Percentiles rank a stretch among this genome's conserved stretches.
These are phyloP conservation scores for Falco columbarius DNA, from an alignment of 2,797 vertebrate species.

Conservation along the genomic window DNA sequence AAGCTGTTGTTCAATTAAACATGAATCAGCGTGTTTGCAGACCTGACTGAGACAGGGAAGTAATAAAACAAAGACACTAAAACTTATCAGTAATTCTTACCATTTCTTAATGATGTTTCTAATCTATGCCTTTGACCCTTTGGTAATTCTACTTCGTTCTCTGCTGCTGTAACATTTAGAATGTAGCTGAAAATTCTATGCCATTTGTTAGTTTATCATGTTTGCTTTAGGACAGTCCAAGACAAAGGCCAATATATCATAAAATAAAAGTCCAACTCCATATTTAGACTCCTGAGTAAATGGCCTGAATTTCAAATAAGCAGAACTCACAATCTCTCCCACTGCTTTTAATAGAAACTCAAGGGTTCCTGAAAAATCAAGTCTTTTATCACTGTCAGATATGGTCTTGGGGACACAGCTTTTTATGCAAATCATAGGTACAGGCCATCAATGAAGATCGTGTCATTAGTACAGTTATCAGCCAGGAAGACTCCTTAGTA, in stretches of 20 bases:
- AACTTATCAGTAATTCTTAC: constrained; percentile 20
- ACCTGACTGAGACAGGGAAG: constrained; percentile 18
- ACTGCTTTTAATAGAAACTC: constrained; percentile 5
- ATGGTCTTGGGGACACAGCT: not conserved
- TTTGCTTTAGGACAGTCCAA: not conserved
- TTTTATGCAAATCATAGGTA: not conserved
- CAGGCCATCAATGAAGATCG: not conserved
- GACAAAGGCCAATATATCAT: constrained; percentile 21
- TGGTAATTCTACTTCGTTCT: not conserved
- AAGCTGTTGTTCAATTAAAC: constrained; percentile 47
- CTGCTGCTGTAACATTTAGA: not conserved
- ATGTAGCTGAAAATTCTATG: constrained; percentile 22
- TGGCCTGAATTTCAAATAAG: not conserved
- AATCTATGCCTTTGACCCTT: constrained; percentile 40
- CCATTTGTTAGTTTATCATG: not conserved
- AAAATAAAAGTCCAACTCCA: constrained; percentile 1
- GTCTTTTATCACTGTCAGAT: not conserved
- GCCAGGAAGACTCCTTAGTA: not conserved
- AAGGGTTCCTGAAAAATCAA: not conserved
- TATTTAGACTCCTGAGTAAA: not conserved
- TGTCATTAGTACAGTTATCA: not conserved
- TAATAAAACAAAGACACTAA: constrained; percentile 35
- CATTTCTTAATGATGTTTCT: not conserved
- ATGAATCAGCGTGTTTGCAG: constrained; percentile 33
- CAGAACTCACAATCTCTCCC: not conserved